Base-by-base conservation (phyloP, 2,113 vertebrate species). In the Hyaena hyaena region DNA sequence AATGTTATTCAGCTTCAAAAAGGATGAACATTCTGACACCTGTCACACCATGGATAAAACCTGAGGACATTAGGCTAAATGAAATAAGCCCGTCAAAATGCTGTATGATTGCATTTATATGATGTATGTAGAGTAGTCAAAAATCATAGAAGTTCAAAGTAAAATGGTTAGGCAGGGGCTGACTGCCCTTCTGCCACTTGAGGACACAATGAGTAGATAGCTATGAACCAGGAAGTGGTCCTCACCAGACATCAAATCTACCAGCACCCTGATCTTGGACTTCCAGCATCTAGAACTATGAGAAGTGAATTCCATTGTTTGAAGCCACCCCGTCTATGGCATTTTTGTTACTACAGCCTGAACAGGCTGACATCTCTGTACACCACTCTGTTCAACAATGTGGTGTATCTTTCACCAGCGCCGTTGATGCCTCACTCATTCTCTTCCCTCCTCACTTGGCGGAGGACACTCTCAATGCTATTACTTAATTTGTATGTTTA, bases 351-450 rank as follows among this genome's bases (percentile, higher is more conserved):
- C n/a, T 35, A 53, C n/a, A 39, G 80, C 33, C n/a, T 61, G 80
- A 24, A 35, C 0, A 1, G 24, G 19, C 58, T 43, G 55, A 28
- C 58, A 65, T 84, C 58, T 31, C 58, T 31, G 16, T n/a, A 26
- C 23, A 77, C 26, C 19, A 9, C 33, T 48, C 33, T n/a, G 58
- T 17, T 61, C 43, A 11, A 69, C 4, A 35, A 6, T 21, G 5
- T 11, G 17, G 79, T 35, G 39, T 4, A 15, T 17, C 50, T n/a
- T 35, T 39, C 16, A 1, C 21, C 58, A 23, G 2, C 1, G 5
- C 14, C 39, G 5, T 85, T 33, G 1, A 3, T 48, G 4, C 21
- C 21, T 17, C 4, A 3, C 3, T 14, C n/a, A 5, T 33, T 24
- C 19, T 28, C 28, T 7, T 2, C 5, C 26, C 17, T 53, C 58